Evolutionary conservation across 2,113 vertebrate genomes (phyloP).

Genomic region (Gymnobelideus leadbeateri): DNA sequence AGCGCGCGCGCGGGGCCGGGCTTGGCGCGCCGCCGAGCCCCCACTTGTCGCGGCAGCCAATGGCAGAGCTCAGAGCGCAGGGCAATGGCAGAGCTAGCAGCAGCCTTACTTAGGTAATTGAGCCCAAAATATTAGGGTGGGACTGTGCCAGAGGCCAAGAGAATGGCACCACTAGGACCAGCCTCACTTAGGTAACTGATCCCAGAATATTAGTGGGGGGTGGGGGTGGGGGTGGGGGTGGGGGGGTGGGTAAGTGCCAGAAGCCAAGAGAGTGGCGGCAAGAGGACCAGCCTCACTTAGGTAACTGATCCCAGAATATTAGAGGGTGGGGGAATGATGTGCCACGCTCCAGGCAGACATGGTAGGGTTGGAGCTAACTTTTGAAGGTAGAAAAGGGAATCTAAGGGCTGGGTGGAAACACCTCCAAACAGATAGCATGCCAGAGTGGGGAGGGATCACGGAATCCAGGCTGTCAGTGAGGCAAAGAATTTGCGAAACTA

Average conservation of each 20-base stretch:
- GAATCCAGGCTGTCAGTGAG: too few species aligned
- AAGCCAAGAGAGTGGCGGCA: too few species aligned
- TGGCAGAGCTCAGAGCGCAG: not conserved
- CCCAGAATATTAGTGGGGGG: not conserved
- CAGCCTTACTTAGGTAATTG: conserved; percentile 1
- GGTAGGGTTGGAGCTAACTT: not conserved
- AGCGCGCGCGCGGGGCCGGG: not conserved
- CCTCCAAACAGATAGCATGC: not conserved
- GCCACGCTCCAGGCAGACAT: not conserved
- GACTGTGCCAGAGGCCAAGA: not conserved
- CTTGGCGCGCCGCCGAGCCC: not conserved
- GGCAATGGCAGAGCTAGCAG: not conserved
- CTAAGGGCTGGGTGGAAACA: not conserved
- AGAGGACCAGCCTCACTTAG: too few species aligned
- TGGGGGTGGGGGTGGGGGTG: too few species aligned
- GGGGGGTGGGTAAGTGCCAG: too few species aligned
- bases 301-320: too few species aligned
- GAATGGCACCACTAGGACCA: not conserved
- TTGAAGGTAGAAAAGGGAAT: not conserved
- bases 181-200: not conserved
- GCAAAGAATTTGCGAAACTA: too few species aligned
- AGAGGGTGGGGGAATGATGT: not conserved
- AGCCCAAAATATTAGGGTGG: not conserved
- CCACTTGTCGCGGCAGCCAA: not conserved
- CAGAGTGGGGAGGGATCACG: too few species aligned